Evolutionary conservation across 2,888 invertebrate genomes (phyloP).

Genomic region (Apodemia zela): DNA sequence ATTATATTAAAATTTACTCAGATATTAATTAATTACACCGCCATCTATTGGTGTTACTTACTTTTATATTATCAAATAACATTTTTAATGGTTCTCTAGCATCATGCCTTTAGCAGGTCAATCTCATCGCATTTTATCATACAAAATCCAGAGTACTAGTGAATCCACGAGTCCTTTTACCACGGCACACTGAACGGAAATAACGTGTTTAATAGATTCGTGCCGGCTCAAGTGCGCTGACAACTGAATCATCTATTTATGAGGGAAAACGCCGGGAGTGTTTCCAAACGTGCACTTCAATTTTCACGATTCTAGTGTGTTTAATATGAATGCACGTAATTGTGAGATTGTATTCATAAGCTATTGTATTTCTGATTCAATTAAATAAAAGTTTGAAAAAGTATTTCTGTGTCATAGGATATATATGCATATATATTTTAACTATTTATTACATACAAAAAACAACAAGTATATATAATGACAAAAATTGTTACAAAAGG

Average conservation of each 20-base stretch:
- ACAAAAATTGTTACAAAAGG: no score
- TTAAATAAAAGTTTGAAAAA: no score
- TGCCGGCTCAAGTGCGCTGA: conserved; percentile 70
- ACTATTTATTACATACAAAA: no score
- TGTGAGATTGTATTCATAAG: neutral
- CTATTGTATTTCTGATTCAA: no score
- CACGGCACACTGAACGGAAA: conserved; percentile 59
- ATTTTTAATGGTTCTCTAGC: no score
- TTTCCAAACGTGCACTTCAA: neutral
- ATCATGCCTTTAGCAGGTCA: neutral
- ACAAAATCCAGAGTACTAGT: neutral
- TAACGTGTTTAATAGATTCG: conserved; percentile 79
- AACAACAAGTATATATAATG: no score
- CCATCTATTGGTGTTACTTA: no score
- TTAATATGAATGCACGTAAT: neutral
- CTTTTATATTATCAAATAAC: no score
- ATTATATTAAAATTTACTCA: no score
- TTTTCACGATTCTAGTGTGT: neutral
- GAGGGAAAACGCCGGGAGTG: conserved; percentile 53
- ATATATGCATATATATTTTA: no score
- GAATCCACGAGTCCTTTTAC: conserved; percentile 24
- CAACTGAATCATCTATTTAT: conserved; percentile 77
- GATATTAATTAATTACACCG: no score
- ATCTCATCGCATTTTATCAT: neutral
- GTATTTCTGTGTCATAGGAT: no score